Evolutionary conservation across 2,113 vertebrate species (phyloP), one percentile per base, ranked within the genome.

Genomic region (Scytalopus superciliaris): DNA sequence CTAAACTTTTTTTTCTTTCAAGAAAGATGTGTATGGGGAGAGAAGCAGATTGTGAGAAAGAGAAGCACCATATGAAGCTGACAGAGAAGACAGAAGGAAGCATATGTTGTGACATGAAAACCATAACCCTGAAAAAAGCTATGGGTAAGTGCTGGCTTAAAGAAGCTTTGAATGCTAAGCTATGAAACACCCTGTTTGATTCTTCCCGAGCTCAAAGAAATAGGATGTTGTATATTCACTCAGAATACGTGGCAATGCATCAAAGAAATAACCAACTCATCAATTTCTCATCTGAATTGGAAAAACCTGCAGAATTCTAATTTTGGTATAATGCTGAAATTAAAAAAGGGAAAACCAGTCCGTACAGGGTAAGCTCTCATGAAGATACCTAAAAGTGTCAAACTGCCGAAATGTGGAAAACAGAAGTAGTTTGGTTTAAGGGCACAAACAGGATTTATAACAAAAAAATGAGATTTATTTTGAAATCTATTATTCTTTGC

Each of bases 21-120:
- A 70, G 76, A 57, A 69, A 66, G 35, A 77, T 67, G 33, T 19
- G 45, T 90, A 84, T 52, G 55, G 28, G 23, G 50, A 86, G 39
- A 56, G 77, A 87, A 73, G 39, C 96, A 97, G 94, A 96, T 91
- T 84, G 94, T 24, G 25, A 95, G 39, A 55, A 87, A 95, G 69
- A 95, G 73, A 91, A 92, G 73, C 60, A 94, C 89, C 94, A 93
- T 95, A 94, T 91, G 94, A 97, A 95, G 73, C 93, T 92, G 95
- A 91, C 93, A 94, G 74, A 95, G 77, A 95, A 93, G 62, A 90
- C 94, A 89, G 93, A 91, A 95, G 57, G 87, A 95, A 96, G 77
- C 95, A 95, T 96, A 97, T 96, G 95, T 72, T 92, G 86, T 93
- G 94, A 91, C 91, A 96, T 30, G 24, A 94, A 87, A 76, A 82